phyloP scores from a whole-genome alignment of 2,113 vertebrate species.

The Cichladusa arquata region DNA sequence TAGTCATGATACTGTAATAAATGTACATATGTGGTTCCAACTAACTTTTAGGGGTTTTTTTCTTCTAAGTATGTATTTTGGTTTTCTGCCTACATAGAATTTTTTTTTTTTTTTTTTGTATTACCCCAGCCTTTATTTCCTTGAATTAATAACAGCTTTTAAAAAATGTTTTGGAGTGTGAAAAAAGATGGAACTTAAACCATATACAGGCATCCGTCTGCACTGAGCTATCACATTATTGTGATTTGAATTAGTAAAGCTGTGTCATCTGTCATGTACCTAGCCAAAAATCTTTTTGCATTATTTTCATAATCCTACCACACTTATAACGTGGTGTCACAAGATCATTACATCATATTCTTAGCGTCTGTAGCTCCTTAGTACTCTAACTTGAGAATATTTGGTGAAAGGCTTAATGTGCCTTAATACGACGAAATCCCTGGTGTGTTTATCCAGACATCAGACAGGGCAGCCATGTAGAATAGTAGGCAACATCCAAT shows the following conservation, averaged over 20 bases:
- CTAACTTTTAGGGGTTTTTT: not conserved
- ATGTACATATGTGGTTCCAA: not conserved
- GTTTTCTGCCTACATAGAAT: not conserved
- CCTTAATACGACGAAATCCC: not conserved
- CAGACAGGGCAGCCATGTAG: not conserved
- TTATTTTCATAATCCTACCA: not conserved
- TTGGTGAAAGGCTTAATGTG: not conserved
- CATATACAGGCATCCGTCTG: not conserved
- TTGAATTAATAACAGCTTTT: not conserved
- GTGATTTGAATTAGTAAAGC: not conserved
- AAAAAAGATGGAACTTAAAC: not conserved
- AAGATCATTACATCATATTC: slow-evolving; percentile 31
- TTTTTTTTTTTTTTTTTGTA: not conserved
- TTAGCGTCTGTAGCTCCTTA: slow-evolving; percentile 33
- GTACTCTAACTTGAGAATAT: slow-evolving; percentile 20
- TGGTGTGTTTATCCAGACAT: not conserved
- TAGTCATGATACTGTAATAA: not conserved
- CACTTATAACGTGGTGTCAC: not conserved
- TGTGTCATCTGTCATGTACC: not conserved
- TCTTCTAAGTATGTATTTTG: not conserved
- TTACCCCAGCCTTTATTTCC: not conserved
- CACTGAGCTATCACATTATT: not conserved
- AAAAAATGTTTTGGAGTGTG: not conserved
- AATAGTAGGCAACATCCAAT: not conserved
- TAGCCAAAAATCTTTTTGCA: not conserved